phyloP scores from a whole-genome alignment of 2,888 invertebrate species.

The Rhagonycha fulva region DNA sequence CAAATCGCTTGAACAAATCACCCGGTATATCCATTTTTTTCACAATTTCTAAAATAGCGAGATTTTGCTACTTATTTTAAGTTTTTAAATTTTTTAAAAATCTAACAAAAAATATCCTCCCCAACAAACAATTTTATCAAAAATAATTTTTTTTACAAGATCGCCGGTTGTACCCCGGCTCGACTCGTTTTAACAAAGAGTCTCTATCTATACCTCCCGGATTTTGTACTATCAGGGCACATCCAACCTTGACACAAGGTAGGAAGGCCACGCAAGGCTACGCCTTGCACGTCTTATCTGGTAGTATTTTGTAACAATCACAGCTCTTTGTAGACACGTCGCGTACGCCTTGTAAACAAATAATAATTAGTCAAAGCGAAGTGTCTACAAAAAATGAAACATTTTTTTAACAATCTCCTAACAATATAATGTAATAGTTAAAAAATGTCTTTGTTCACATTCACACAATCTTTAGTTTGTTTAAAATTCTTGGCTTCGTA shows the following conservation, averaged over 20 bases:
- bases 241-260: slow-evolving; percentile 53
- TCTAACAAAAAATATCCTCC: slow-evolving; percentile 62
- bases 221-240: slow-evolving; percentile 56
- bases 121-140: slow-evolving; percentile 69
- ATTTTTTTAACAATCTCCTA: slow-evolving; percentile 56
- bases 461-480: slow-evolving; percentile 40
- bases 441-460: slow-evolving; percentile 49
- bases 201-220: slow-evolving; percentile 54
- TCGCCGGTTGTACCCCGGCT: slow-evolving; percentile 37
- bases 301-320: slow-evolving; percentile 50
- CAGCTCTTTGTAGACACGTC: slow-evolving; percentile 40
- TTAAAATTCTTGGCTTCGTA: slow-evolving; percentile 8
- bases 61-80: slow-evolving; percentile 49
- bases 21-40: slow-evolving; percentile 56
- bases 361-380: slow-evolving; percentile 38
- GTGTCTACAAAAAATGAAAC: slow-evolving; percentile 44
- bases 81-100: slow-evolving; percentile 52
- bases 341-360: slow-evolving; percentile 40
- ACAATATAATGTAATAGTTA: slow-evolving; percentile 54
- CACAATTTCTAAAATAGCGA: slow-evolving; percentile 55
- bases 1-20: not conserved
- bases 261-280: slow-evolving; percentile 46
- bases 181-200: slow-evolving; percentile 30
- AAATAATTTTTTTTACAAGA: slow-evolving; percentile 64
- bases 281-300: slow-evolving; percentile 46